Evolutionary conservation across 2,888 invertebrate genomes (phyloP), one percentile per base, ranked within the genome.

Genomic region (Patella depressa): DNA sequence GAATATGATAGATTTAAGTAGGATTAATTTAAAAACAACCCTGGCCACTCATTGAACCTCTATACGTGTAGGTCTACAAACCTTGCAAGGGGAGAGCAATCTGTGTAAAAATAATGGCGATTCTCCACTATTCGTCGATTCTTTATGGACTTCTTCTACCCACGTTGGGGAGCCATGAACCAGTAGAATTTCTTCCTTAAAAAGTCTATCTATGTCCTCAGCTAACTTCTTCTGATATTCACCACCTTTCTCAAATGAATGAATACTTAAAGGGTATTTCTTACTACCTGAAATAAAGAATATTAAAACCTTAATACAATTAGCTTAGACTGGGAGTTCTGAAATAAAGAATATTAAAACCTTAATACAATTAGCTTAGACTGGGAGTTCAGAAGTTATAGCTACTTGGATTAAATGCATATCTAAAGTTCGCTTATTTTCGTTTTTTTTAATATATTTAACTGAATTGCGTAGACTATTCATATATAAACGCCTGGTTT

Each of bases 41-140:
- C 2, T 15, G 34, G 29, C 9, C 17, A 57, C 34, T 24, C 3
- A 53, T 17, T 54, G 5, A 45, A 45, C 45, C 45, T 9, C 0
- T 34, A 45, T 45, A 17, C n/a, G 24, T 74, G 12, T 75, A 11
- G 7, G 29, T 17, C n/a, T 45, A 73, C 79, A 76, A 76, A 89
- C 89, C 83, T 85, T 87, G 70, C 85, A 82, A 12, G 87, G 78
- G 2, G 88, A 80, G 24, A 89, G 79, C 4, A 87, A 80, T 69
- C 85, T 84, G 45, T 86, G 83, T 29, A 84, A 78, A 72, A 87
- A 83, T 54, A 89, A 82, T 3, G 88, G 87, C 1, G 87, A 88
- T 76, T 88, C 88, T 73, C 87, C 88, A 53, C 85, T 86, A 78
- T 86, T 85, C 57, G 84, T 85, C 54, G 84, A 81, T 72, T 86